phyloP scores from a whole-genome alignment of 2,797 vertebrate genomes.

The Gadopsis marmoratus region DNA sequence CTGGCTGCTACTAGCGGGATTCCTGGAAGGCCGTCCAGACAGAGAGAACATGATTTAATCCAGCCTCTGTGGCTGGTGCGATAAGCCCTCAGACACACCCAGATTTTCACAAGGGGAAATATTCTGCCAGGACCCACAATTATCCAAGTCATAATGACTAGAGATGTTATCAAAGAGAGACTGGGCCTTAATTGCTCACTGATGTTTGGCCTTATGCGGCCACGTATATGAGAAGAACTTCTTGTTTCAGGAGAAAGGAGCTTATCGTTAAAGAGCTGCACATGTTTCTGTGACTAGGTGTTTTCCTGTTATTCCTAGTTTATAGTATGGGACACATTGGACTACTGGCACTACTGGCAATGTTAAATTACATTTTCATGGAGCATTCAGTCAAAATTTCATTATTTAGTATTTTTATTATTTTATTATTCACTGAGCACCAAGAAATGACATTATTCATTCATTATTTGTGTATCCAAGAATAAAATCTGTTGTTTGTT shows the following conservation, averaged over 20 bases:
- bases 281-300: conserved; percentile 58
- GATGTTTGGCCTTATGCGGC: conserved; percentile 80
- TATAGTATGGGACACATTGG: conserved; percentile 26
- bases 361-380: conserved; percentile 37
- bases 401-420: conserved; percentile 5
- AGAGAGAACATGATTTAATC: conserved; percentile 75
- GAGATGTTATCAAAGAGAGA: conserved; percentile 84
- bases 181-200: conserved; percentile 81
- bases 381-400: conserved; percentile 21
- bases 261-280: conserved; percentile 55
- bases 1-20: conserved; percentile 75
- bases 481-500: conserved; percentile 19
- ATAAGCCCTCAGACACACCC: conserved; percentile 79
- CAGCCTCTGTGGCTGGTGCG: conserved; percentile 70
- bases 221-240: conserved; percentile 62
- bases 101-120: conserved; percentile 81
- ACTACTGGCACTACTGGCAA: conserved; percentile 47
- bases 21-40: conserved; percentile 77
- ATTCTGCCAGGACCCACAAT: conserved; percentile 81
- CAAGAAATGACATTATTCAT: conserved; percentile 2
- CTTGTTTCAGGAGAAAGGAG: conserved; percentile 55
- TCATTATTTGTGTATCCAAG: conserved; percentile 24
- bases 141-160: conserved; percentile 81
- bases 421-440: neutral
- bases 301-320: conserved; percentile 53